phyloP scores from a whole-genome alignment of 1,140 invertebrate species.

The Myzus persicae region DNA sequence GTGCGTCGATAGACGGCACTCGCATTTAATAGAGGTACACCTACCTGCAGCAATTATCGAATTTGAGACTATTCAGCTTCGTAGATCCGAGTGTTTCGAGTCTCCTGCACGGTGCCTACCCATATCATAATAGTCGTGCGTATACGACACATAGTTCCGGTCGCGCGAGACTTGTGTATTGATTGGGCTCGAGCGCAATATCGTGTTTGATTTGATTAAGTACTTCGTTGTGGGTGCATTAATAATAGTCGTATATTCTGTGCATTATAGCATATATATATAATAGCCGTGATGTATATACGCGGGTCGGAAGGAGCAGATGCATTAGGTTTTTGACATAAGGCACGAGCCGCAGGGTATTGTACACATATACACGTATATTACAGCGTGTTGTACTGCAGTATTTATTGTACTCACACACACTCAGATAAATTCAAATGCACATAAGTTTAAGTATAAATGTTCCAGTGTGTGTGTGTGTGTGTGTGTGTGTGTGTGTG shows the following conservation, averaged over 20 bases:
- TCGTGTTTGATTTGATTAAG: conserved; percentile 45
- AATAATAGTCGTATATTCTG: not conserved
- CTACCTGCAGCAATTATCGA: too few species aligned
- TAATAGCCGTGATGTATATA: not conserved
- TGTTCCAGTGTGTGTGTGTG: not conserved
- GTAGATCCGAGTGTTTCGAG: too few species aligned
- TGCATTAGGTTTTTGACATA: conserved; percentile 57
- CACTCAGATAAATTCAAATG: not conserved
- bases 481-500: not conserved
- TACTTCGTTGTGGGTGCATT: not conserved
- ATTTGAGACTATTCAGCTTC: too few species aligned
- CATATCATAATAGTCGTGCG: not conserved
- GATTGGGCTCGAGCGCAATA: conserved; percentile 8
- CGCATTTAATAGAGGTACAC: too few species aligned
- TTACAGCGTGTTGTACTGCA: conserved; percentile 19
- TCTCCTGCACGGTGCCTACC: not conserved
- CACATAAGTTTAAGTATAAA: not conserved
- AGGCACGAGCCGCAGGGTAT: conserved; percentile 58
- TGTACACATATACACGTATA: conserved; percentile 3
- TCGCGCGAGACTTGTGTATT: conserved; percentile 23
- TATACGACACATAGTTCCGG: conserved; percentile 22
- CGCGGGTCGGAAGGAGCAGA: conserved; percentile 52
- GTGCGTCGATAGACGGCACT: not conserved
- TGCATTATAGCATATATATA: not conserved
- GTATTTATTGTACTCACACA: conserved; percentile 15